Conservation (phyloP, 1,140 invertebrate species). For the Alviniconcha marisindica region DNA sequence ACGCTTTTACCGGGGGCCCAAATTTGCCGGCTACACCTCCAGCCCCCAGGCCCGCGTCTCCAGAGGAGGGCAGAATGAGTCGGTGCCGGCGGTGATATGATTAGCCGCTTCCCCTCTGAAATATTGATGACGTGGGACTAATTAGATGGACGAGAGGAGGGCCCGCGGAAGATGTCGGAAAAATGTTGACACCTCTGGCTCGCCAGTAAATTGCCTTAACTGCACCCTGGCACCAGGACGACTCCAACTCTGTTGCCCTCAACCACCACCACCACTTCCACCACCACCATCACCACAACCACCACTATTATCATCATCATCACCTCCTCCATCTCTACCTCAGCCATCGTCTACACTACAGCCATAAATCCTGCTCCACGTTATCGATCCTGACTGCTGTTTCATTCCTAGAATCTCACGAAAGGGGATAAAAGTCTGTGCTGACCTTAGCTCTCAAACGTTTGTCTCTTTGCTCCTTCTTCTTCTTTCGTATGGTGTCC, state of each 20-base stretch:
- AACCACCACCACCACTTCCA: neutral
- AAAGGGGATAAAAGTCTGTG: too few species aligned
- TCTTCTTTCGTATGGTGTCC: too few species aligned
- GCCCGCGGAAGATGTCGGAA: neutral
- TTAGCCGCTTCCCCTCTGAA: conserved; percentile 31
- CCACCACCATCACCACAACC: too few species aligned
- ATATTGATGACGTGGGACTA: conserved; percentile 26
- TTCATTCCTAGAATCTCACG: too few species aligned
- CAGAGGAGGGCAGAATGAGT: neutral
- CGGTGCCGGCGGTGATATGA: conserved; percentile 31
- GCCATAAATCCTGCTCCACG: too few species aligned
- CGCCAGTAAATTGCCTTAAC: conserved; percentile 36
- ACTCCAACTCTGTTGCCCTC: neutral
- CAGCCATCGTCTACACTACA: too few species aligned
- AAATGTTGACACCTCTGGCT: conserved; percentile 20
- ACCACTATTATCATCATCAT: too few species aligned
- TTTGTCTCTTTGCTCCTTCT: too few species aligned
- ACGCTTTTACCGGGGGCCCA: conserved; percentile 6
- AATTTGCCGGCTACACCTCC: neutral
- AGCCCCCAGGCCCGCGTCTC: neutral
- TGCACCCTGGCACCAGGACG: neutral
- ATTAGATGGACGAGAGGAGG: conserved; percentile 17
- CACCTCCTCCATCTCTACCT: too few species aligned
- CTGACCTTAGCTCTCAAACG: too few species aligned
- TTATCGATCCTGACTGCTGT: too few species aligned